These are phyloP conservation scores for Orientallactaga sibirica DNA, from an alignment of 2,797 vertebrate species.

Conservation along the genomic window DNA sequence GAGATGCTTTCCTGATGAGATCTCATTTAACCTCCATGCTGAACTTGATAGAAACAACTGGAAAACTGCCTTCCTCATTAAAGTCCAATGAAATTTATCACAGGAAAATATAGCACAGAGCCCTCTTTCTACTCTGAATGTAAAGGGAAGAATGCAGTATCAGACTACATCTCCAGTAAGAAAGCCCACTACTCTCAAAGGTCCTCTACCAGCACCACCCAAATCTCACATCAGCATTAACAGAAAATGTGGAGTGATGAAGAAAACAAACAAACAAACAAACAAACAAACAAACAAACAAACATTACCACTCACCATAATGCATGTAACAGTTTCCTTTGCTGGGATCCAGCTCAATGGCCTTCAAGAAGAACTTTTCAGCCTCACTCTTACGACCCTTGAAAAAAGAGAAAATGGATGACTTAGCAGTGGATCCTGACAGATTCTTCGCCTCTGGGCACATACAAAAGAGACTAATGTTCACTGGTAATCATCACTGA, in stretches of 20 bases:
- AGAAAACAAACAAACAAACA: neutral
- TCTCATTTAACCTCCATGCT: slow-evolving; percentile 4
- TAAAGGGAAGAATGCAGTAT: neutral
- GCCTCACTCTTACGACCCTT: slow-evolving; percentile 97
- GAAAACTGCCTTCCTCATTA: slow-evolving; percentile 3
- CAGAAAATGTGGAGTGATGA: neutral
- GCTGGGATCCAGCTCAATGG: slow-evolving; percentile 97
- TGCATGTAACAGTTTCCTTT: slow-evolving; percentile 99
- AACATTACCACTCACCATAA: slow-evolving; percentile 93
- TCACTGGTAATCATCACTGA: slow-evolving; percentile 36
- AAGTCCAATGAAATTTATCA: slow-evolving; percentile 52
- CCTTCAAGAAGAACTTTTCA: slow-evolving; percentile 97
- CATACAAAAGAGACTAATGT: slow-evolving; percentile 12
- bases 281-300: neutral
- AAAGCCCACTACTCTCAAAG: slow-evolving; percentile 31
- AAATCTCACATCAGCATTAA: slow-evolving; percentile 73
- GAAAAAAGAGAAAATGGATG: slow-evolving; percentile 79
- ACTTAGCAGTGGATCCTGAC: slow-evolving; percentile 72
- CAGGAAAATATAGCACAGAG: neutral
- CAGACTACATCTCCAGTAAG: neutral
- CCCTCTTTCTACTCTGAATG: neutral
- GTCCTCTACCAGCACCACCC: slow-evolving; percentile 69
- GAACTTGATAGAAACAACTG: slow-evolving; percentile 24
- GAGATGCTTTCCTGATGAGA: slow-evolving; percentile 52
- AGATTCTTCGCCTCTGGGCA: neutral